phyloP scores from a whole-genome alignment of 2,797 vertebrate species.

The Spatula versicolor region DNA sequence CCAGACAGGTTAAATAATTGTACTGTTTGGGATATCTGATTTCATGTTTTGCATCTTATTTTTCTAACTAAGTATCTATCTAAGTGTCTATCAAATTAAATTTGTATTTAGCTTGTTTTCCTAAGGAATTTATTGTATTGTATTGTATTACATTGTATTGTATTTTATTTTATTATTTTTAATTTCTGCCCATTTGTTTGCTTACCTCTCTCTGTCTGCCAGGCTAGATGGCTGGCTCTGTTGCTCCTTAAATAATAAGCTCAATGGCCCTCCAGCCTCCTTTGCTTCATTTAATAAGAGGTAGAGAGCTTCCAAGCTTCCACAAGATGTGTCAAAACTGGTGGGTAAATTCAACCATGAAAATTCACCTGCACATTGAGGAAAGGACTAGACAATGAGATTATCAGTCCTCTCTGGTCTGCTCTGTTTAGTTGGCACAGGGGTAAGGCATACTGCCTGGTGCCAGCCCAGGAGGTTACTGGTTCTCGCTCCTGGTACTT shows the following conservation, averaged over 20 bases:
- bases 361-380: background rate
- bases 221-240: background rate
- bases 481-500: background rate
- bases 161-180: too few relatives aligned
- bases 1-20: background rate
- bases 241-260: background rate
- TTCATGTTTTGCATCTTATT: background rate
- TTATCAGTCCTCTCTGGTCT: background rate
- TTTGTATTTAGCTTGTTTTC: background rate
- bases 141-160: background rate
- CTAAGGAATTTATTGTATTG: background rate
- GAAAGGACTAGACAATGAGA: background rate
- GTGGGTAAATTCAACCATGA: background rate
- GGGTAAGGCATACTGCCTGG: background rate
- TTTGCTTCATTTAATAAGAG: background rate
- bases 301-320: background rate
- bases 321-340: background rate
- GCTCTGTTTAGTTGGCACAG: too few relatives aligned
- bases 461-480: background rate
- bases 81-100: background rate
- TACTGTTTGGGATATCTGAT: accelerated
- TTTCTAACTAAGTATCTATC: background rate
- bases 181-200: background rate
- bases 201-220: background rate
- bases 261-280: background rate